Percentiles rank a stretch among this genome's conserved stretches.
Conservation (phyloP, 2,113 vertebrate species). For the Todiramphus chloris region DNA sequence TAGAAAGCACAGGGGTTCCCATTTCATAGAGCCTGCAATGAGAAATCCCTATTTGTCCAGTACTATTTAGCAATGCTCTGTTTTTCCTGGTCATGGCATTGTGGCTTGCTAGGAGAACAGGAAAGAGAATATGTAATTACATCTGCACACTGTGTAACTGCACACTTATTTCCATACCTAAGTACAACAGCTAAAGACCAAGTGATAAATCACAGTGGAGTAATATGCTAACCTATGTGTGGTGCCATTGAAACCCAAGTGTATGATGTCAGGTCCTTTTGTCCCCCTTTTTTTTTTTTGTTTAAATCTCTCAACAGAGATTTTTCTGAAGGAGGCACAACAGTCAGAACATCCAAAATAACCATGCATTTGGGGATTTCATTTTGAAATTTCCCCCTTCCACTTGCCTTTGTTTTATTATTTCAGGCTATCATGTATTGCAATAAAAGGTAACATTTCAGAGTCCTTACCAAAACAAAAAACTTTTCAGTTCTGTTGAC, state of each 20-base stretch:
- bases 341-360: not conserved
- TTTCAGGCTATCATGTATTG: not conserved
- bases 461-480: not conserved
- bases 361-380: accelerated
- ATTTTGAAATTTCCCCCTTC: not conserved
- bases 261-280: not conserved
- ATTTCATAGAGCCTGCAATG: not conserved
- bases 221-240: not conserved
- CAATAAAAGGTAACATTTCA: not conserved
- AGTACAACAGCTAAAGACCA: not conserved
- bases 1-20: accelerated
- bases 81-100: not conserved
- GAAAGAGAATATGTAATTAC: not conserved
- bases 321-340: not conserved
- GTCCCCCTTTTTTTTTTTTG: accelerated
- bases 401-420: not conserved
- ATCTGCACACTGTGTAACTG: not conserved
- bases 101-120: not conserved
- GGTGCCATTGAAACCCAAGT: not conserved
- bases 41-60: not conserved
- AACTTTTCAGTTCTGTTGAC: not conserved
- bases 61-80: not conserved
- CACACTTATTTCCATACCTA: not conserved
- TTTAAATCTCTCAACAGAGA: not conserved
- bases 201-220: not conserved